These are phyloP conservation scores for Microctenopoma steveboyesi DNA, from an alignment of 2,797 vertebrate genomes.

Conservation along the genomic window DNA sequence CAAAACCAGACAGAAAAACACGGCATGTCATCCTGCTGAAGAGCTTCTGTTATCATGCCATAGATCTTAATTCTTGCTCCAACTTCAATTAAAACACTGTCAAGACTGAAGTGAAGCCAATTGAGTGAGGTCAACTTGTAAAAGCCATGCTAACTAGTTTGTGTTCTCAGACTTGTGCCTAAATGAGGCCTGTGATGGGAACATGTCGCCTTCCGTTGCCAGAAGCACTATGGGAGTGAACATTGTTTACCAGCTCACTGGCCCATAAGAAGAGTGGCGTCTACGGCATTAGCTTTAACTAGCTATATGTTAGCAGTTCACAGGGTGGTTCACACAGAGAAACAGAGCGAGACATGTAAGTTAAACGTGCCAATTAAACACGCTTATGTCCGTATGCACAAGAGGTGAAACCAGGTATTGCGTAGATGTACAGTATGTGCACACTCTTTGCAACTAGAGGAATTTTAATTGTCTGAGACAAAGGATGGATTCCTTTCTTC, in stretches of 20 bases:
- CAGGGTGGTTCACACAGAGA: conserved; percentile 38
- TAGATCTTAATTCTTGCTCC: neutral
- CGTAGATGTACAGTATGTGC: conserved; percentile 16
- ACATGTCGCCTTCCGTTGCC: conserved; percentile 19
- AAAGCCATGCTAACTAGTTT: neutral
- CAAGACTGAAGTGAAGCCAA: neutral
- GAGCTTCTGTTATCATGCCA: neutral
- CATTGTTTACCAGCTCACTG: conserved; percentile 65
- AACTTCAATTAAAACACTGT: neutral
- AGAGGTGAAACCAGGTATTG: conserved; percentile 8
- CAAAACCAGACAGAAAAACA: conserved; percentile 8
- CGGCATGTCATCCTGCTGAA: neutral
- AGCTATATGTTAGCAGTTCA: conserved; percentile 56
- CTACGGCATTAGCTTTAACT: conserved; percentile 77
- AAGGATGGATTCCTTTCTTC: conserved; percentile 76
- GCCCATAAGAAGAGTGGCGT: conserved; percentile 70
- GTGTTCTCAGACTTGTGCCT: conserved; percentile 6
- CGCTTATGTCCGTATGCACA: neutral
- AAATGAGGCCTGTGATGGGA: neutral
- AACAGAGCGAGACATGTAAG: neutral
- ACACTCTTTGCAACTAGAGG: conserved; percentile 50
- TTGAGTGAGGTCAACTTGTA: neutral
- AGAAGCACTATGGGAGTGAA: conserved; percentile 67
- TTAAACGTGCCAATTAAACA: neutral
- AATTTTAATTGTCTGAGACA: conserved; percentile 84